These are phyloP conservation scores for Pteronotus mesoamericanus DNA, from an alignment of 2,797 vertebrate genomes.

Conservation along the genomic window DNA sequence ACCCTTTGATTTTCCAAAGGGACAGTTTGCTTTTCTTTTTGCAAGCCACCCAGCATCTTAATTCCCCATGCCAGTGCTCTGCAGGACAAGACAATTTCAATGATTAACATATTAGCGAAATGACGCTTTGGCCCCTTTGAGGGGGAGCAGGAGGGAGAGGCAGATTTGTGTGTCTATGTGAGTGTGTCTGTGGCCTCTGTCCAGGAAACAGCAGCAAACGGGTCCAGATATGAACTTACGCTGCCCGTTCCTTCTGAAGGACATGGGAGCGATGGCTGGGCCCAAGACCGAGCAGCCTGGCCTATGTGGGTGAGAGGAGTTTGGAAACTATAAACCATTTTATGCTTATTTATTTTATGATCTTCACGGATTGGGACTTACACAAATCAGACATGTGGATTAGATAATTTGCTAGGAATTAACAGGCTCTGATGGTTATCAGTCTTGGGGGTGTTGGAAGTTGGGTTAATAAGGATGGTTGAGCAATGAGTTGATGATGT, in stretches of 20 bases:
- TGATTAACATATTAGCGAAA: background rate
- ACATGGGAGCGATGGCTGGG: conserved; percentile 48
- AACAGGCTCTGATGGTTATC: conserved; percentile 91
- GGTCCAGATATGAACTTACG: conserved; percentile 89
- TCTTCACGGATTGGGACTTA: conserved; percentile 94
- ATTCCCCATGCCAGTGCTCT: background rate
- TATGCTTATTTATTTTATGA: conserved; percentile 98
- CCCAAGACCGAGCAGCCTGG: background rate
- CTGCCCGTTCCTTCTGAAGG: conserved; percentile 89
- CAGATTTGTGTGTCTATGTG: conserved; percentile 83
- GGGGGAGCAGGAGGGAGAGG: conserved; percentile 23
- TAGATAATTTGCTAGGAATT: conserved; percentile 99
- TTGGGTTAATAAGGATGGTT: conserved; percentile 61
- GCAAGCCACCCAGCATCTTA: background rate
- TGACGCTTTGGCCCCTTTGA: background rate
- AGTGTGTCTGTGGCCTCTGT: conserved; percentile 67
- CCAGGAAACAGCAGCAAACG: conserved; percentile 86
- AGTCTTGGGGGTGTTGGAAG: conserved; percentile 87
- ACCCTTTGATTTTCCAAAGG: background rate
- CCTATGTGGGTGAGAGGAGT: conserved; percentile 83
- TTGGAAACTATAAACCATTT: conserved; percentile 94
- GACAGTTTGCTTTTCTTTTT: conserved; percentile 28
- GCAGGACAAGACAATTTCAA: background rate
- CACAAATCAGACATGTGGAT: conserved; percentile 96
- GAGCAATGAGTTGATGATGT: conserved; percentile 7